A percentile compares a stretch with the other conserved stretches of the same genome.
Evolutionary conservation across 2,888 invertebrate genomes (phyloP).

Genomic region (Himalopsyche kuldschensis): DNA sequence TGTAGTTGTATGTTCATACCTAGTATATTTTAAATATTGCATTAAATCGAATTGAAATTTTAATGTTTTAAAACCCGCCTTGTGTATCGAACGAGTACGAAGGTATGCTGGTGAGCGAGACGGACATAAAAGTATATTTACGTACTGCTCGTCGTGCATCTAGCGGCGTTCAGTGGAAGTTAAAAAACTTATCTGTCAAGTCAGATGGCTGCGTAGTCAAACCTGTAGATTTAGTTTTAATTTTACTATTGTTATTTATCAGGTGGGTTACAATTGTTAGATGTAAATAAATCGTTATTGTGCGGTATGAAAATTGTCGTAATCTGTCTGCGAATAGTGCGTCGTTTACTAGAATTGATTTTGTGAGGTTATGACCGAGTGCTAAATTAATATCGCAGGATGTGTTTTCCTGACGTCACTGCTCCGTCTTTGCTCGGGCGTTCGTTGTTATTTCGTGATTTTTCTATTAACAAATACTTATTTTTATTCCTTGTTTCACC

Average conservation of each 20-base stretch:
- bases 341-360: background rate
- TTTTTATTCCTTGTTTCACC: background rate
- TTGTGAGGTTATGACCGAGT: conserved; percentile 25
- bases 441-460: conserved; percentile 13
- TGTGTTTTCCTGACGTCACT: conserved; percentile 33
- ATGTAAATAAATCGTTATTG: background rate
- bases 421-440: conserved; percentile 26
- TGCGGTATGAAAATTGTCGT: background rate
- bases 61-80: background rate
- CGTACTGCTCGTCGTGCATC: conserved; percentile 10
- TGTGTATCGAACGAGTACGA: background rate
- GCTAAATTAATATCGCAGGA: conserved; percentile 18
- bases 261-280: conserved; percentile 12
- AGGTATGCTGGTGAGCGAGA: background rate
- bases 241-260: conserved; percentile 11
- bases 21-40: too few species aligned
- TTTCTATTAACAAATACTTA: background rate
- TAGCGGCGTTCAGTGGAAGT: conserved; percentile 7
- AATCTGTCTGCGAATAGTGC: background rate
- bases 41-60: too few species aligned
- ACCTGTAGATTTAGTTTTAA: conserved; percentile 9
- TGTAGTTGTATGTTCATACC: too few species aligned
- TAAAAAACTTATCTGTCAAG: conserved; percentile 21
- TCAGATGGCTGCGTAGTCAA: conserved; percentile 15
- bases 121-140: background rate